Percentiles rank a stretch among this genome's conserved stretches.
Conservation (phyloP, 2,797 vertebrate species). For the Brachymystax lenok region DNA sequence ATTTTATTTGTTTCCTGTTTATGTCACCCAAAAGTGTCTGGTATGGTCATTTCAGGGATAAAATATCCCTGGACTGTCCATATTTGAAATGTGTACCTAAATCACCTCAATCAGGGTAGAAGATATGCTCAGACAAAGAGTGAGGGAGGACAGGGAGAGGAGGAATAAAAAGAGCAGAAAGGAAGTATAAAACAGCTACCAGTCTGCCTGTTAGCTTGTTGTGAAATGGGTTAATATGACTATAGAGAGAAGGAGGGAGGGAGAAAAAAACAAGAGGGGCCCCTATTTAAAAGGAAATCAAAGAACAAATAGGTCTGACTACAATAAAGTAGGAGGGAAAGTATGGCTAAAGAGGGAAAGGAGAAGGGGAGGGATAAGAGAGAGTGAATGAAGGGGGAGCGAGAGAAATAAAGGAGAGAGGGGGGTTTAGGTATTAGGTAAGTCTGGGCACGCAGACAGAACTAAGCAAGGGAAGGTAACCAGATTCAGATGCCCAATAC, state of each 20-base stretch:
- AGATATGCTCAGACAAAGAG: neutral
- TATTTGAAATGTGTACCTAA: too few relatives aligned
- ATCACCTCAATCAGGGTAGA: neutral
- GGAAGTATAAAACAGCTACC: neutral
- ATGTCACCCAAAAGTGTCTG: too few relatives aligned
- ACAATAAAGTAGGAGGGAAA: neutral
- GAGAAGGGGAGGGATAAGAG: constrained; percentile 29
- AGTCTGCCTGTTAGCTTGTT: neutral
- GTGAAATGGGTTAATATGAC: constrained; percentile 8
- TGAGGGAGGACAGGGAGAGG: constrained; percentile 14
- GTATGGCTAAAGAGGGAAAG: neutral
- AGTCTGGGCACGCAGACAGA: constrained; percentile 32
- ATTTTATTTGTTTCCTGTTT: too few relatives aligned
- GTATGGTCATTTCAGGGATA: too few relatives aligned
- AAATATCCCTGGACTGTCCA: too few relatives aligned
- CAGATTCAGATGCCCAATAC: constrained; percentile 48
- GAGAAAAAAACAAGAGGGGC: neutral
- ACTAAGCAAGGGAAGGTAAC: constrained; percentile 45
- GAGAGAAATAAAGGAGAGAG: neutral
- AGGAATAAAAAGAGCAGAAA: constrained; percentile 10
- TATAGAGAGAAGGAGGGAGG: neutral
- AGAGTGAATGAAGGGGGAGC: constrained; percentile 37
- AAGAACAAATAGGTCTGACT: neutral
- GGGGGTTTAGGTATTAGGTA: constrained; percentile 18
- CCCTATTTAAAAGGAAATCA: neutral